Base-by-base conservation (phyloP, 2,888 invertebrate genomes). In the Brenthis hecate region DNA sequence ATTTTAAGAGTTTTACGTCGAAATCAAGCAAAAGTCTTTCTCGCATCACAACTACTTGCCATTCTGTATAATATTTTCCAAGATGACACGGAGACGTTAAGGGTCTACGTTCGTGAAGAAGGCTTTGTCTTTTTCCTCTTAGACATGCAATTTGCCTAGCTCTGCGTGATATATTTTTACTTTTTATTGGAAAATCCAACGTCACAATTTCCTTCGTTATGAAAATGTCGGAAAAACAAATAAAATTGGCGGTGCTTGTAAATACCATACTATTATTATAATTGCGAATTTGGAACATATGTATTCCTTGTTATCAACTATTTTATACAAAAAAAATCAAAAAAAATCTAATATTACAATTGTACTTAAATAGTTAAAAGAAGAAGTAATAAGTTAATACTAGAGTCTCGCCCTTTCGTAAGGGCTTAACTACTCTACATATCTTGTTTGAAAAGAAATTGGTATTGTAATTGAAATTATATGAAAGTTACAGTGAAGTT, bases 51-150 rank as follows among this genome's bases (percentile, higher is more conserved):
- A 16, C 16, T 53, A n/a, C 32, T 61, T 28, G 28, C 51, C 5
- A 23, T 47, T 23, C 61, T 61, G 8, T 51, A 61, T 50, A n/a
- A n/a, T 61, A 50, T 61, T 50, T 61, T 61, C 51, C 28, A 51
- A 48, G 32, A 61, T 51, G 61, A 61, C 61, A 61, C 32, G 23
- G 32, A 61, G 51, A 51, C 51, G 61, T 50, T 32, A 61, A 61
- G 61, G 61, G 51, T 51, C 61, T 61, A 16, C 32, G 60, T 51
- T 60, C 50, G 61, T 61, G 61, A 61, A 61, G 61, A 58, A 58
- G 50, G 32, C 32, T 51, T 61, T 32, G 32, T 61, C 51, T 61
- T 60, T 48, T 61, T 61, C 51, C 61, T 50, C 61, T 50, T 61
- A 51, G 51, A 51, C 51, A n/a, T 61, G 51, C 61, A 61, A 61